Evolutionary conservation across 92 coral and sea anemone genomes (phyloP), one percentile per base, ranked within the genome.

Genomic region (Plumapathes pennacea): DNA sequence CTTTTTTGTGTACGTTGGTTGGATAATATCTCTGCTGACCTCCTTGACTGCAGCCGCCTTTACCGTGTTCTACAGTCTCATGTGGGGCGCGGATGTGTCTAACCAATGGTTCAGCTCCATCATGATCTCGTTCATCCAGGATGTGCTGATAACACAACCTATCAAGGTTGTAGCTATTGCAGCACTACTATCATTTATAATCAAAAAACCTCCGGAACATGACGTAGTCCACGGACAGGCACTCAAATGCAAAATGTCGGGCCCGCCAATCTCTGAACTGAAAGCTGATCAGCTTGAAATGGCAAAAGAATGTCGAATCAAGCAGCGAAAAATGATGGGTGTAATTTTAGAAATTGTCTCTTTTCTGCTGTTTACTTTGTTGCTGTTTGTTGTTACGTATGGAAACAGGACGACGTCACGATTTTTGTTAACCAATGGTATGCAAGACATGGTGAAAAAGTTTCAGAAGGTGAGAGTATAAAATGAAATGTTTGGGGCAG

Each of bases 51-150:
- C 87, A 0, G 82, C 89, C 1, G 63, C 64, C 40, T 90, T 90
- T 52, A 90, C 95, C 5, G 74, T 90, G 19, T 87, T 90, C 58
- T 90, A 89, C 58, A 89, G 96, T 41, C 45, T 89, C 38, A 79
- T 84, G 96, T 89, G 96, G 96, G 96, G 94, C 10, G 90, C 85
- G 32, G 80, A 71, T 23, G 73, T 83, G 9, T 84, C 91, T 10
- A 89, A 85, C 50, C 78, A 85, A 30, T 89, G 96, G 96, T 85
- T 89, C 21, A 74, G 85, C 3, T 89, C 96, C 0, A 85, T 89
- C 13, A 79, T 85, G 94, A 70, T 89, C 12, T 89, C 96, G 15
- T 79, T 89, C 50, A 74, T 89, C 46, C 96, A 89, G 85, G 96
- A 89, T 24, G 88, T 89, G 5, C 43, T 89, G 9, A 54, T 89